phyloP scores from a whole-genome alignment of 2,113 vertebrate species.

The Apus apus region DNA sequence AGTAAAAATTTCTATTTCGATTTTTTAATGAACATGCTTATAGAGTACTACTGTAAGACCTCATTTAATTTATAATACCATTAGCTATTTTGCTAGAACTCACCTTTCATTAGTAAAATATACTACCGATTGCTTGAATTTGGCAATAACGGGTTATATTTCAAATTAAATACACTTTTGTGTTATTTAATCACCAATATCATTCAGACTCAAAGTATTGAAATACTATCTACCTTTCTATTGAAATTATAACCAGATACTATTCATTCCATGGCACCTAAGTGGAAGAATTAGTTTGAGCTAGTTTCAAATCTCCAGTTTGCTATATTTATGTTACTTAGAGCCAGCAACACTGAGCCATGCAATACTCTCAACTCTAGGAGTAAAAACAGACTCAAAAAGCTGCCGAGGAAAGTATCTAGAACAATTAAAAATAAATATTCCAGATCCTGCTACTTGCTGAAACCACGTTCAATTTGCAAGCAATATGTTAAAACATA shows the following conservation, averaged over 20 bases:
- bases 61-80: conserved; percentile 29
- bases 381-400: conserved; percentile 19
- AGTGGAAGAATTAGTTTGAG: not conserved
- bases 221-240: not conserved
- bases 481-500: not conserved
- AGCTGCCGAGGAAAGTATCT: not conserved
- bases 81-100: not conserved
- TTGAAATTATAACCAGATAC: not conserved
- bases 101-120: not conserved
- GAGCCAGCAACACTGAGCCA: not conserved
- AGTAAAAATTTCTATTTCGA: conserved; percentile 1
- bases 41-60: not conserved
- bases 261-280: not conserved
- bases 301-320: not conserved
- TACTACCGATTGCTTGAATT: not conserved
- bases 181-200: conserved; percentile 23
- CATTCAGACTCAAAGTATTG: not conserved
- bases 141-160: conserved; percentile 36
- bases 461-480: conserved; percentile 2
- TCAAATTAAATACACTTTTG: conserved; percentile 42
- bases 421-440: not conserved
- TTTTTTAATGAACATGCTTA: not conserved
- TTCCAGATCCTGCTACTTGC: not conserved
- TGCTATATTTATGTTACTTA: not conserved
- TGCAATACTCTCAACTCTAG: not conserved